Base-by-base conservation (phyloP, 2,888 invertebrate genomes). In the Trilocha varians region DNA sequence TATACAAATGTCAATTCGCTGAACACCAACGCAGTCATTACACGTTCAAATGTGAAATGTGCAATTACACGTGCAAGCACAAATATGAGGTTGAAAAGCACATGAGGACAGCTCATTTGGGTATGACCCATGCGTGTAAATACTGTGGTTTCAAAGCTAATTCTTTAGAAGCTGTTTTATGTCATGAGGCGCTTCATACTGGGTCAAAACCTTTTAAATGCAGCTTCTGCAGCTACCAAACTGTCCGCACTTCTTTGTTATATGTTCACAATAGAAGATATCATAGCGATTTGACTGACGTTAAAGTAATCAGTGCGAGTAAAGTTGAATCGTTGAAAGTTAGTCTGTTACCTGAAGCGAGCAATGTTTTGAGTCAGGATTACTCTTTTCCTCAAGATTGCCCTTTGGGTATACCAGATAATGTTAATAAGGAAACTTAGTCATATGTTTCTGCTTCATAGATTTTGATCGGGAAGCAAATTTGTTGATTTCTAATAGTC, bases 21-120 rank as follows among this genome's bases (percentile, higher is more conserved):
- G 58, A 65, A 48, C 80, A 82, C 46, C 73, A 73, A n/a, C 77
- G 72, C 47, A 46, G 47, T 0, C 80, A 80, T 34, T 66, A 73
- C 9, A 53, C 57, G 0, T 65, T 59, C 34, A 74, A 74, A 45
- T 82, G 80, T 32, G 57, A 49, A 0, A 36, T 55, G 0, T 82
- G 80, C 33, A 50, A 50, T 1, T 75, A 72, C 15, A 54, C 68
- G 0, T 75, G 72, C 14, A 69, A 62, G 14, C 63, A 67, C 1
- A 78, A 73, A 32, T 70, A 73, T 38, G 77, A 76, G 3, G 52
- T 80, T 1, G 67, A 73, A 2, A 66, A 62, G 3, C 80, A 82
- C 48, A 68, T 62, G 1, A 53, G 60, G 0, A 57, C 52, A 0
- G 47, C 65, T 0, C 79, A 79, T 40, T 40, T 74, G n/a, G 77